These are phyloP conservation scores for Deroptyus accipitrinus DNA, from an alignment of 2,113 vertebrate genomes.

Conservation along the genomic window DNA sequence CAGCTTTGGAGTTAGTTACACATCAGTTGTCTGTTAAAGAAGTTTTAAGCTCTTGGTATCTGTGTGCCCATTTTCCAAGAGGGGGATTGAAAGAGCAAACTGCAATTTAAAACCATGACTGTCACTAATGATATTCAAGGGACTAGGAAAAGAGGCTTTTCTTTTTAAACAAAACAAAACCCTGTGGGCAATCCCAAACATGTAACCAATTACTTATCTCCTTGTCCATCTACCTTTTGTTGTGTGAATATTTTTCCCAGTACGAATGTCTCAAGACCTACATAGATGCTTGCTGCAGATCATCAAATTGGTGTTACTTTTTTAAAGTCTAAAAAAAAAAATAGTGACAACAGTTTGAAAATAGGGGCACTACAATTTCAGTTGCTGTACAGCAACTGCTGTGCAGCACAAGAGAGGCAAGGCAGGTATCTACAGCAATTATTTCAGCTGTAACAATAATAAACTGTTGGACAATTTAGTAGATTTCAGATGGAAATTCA, in stretches of 20 bases:
- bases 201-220: constrained; percentile 51
- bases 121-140: constrained; percentile 41
- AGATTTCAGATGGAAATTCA: background rate
- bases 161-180: constrained; percentile 59
- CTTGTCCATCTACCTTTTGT: constrained; percentile 52
- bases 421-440: constrained; percentile 17
- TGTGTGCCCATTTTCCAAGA: background rate
- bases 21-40: background rate
- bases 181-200: constrained; percentile 31
- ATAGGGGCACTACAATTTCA: background rate
- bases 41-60: background rate
- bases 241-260: constrained; percentile 60
- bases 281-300: constrained; percentile 19
- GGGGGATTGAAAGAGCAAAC: background rate
- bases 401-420: background rate
- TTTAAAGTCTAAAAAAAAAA: background rate
- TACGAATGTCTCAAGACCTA: constrained; percentile 42
- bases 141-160: constrained; percentile 7
- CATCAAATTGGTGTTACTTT: background rate
- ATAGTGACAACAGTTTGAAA: background rate
- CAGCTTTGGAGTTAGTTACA: background rate
- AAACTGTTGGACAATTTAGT: constrained; percentile 9
- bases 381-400: background rate
- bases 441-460: background rate
- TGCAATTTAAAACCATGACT: constrained; percentile 23